Evolutionary conservation across 2,797 vertebrate species (phyloP).

Genomic region (Sebastes umbrosus): DNA sequence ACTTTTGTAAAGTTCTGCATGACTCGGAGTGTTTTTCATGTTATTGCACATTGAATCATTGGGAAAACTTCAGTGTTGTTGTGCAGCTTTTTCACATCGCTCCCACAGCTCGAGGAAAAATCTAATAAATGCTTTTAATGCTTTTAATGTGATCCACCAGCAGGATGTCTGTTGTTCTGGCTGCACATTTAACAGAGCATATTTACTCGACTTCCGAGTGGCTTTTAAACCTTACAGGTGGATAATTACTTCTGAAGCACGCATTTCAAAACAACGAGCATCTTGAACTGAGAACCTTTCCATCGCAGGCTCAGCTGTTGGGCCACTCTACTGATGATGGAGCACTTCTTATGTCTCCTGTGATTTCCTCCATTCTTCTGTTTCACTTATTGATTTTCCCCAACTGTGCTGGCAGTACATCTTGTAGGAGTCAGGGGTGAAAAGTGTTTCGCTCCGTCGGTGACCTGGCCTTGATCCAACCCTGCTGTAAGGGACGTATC

Average conservation of each 20-base stretch:
- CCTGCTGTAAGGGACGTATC: not conserved
- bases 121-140: not conserved
- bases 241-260: not conserved
- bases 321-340: not conserved
- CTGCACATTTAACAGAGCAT: not conserved
- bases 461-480: not conserved
- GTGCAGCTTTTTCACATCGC: not conserved
- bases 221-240: not conserved
- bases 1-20: not conserved
- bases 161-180: not conserved
- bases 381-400: constrained; percentile 36
- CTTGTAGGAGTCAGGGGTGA: not conserved
- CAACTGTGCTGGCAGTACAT: constrained; percentile 3
- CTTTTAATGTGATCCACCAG: not conserved
- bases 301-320: not conserved
- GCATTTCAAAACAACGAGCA: not conserved
- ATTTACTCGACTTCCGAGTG: not conserved
- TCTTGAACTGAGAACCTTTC: not conserved
- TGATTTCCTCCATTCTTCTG: constrained; percentile 5
- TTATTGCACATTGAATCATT: not conserved
- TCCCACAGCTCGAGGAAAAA: not conserved
- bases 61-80: not conserved
- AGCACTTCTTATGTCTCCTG: not conserved
- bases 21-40: not conserved
- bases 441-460: not conserved